phyloP scores from a whole-genome alignment of 2,113 vertebrate species.

The Nyctereutes procyonoides region DNA sequence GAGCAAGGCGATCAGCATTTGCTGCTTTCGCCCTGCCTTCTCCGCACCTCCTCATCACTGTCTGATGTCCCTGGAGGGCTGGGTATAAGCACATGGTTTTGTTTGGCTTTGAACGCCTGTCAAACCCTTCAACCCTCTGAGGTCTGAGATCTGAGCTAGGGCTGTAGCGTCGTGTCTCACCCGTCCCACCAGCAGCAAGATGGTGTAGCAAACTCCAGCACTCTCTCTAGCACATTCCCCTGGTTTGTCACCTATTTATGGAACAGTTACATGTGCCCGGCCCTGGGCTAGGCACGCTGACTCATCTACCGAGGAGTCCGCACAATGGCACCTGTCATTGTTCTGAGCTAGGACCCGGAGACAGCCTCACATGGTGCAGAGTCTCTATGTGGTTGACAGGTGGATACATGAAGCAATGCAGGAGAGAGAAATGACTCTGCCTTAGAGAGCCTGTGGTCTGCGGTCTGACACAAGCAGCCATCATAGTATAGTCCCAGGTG shows the following conservation, averaged over 20 bases:
- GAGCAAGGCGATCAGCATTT: background rate
- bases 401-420: background rate
- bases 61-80: background rate
- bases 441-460: background rate
- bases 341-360: background rate
- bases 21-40: background rate
- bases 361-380: background rate
- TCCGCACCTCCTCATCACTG: background rate
- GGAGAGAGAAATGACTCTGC: background rate
- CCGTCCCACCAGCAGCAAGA: background rate
- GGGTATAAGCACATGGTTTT: accelerated
- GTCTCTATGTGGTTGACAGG: background rate
- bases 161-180: background rate
- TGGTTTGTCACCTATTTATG: background rate
- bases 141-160: background rate
- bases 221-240: background rate
- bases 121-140: background rate
- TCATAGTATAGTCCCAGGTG: background rate
- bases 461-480: background rate
- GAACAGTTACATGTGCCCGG: background rate
- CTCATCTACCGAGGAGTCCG: background rate
- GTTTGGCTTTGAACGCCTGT: background rate
- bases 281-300: background rate
- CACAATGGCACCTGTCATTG: background rate
- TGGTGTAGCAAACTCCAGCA: background rate